Conservation (phyloP, 2,797 vertebrate genomes). For the Rhyacichthys aspro region DNA sequence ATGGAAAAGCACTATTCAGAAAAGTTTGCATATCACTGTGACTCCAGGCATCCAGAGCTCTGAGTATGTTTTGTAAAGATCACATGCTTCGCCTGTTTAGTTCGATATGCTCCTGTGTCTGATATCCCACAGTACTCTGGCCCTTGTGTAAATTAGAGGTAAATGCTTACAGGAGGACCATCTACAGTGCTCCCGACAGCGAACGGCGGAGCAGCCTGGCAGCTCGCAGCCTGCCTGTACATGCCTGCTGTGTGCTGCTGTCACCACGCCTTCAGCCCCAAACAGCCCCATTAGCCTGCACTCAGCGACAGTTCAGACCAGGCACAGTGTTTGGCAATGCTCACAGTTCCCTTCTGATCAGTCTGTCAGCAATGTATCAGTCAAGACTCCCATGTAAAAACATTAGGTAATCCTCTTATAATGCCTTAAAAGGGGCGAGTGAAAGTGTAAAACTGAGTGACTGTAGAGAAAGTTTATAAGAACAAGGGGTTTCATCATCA, state of each 20-base stretch:
- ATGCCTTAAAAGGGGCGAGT: neutral
- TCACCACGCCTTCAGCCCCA: slow-evolving; percentile 79
- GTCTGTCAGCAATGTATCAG: slow-evolving; percentile 45
- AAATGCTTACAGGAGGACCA: slow-evolving; percentile 15
- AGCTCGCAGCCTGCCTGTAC: slow-evolving; percentile 82
- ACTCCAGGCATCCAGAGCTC: no score
- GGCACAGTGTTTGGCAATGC: slow-evolving; percentile 43
- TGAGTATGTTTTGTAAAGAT: no score
- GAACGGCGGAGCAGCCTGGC: slow-evolving; percentile 59
- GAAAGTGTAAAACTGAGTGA: neutral
- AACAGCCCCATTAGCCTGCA: slow-evolving; percentile 69
- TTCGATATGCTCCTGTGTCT: no score
- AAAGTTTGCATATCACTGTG: no score
- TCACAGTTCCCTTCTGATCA: slow-evolving; percentile 43
- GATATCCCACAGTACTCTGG: no score
- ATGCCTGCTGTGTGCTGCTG: slow-evolving; percentile 74
- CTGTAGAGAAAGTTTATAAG: neutral
- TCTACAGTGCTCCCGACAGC: slow-evolving; percentile 63
- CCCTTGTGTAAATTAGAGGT: neutral
- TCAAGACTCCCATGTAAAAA: slow-evolving; percentile 15
- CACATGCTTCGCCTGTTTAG: no score
- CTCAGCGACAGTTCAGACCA: slow-evolving; percentile 58
- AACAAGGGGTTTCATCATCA: no score
- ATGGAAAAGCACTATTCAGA: no score
- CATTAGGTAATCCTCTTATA: neutral